Percentiles rank a stretch among this genome's conserved stretches.
Evolutionary conservation across 2,113 vertebrate genomes (phyloP).

Genomic region (Poecile atricapillus): DNA sequence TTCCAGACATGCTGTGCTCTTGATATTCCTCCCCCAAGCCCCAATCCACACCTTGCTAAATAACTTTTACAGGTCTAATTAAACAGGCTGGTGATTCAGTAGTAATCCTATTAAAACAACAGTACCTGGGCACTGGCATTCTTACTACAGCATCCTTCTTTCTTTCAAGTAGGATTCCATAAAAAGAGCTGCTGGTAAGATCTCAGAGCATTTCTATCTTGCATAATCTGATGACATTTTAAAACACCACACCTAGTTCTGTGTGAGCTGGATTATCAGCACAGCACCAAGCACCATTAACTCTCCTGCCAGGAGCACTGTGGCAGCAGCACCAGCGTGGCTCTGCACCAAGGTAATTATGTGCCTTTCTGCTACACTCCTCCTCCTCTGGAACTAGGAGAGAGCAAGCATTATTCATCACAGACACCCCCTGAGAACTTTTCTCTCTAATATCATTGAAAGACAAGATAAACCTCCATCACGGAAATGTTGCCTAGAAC

Average conservation of each 20-base stretch:
- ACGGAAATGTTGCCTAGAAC: neutral
- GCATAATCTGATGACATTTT: neutral
- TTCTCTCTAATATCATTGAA: neutral
- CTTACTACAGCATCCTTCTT: neutral
- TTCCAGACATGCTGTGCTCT: slow-evolving; percentile 41
- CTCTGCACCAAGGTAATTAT: neutral
- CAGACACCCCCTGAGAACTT: neutral
- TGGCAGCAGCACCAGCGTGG: neutral
- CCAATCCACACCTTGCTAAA: slow-evolving; percentile 42
- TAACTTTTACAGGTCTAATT: slow-evolving; percentile 51
- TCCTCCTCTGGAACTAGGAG: neutral
- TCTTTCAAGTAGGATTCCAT: neutral
- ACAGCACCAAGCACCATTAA: neutral
- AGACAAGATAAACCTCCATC: neutral
- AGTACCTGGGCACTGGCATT: neutral
- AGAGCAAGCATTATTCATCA: neutral
- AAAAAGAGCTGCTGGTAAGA: neutral
- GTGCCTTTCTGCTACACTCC: neutral
- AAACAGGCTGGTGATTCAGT: slow-evolving; percentile 46
- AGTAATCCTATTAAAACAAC: slow-evolving; percentile 36
- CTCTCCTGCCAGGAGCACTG: neutral
- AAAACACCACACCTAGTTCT: neutral
- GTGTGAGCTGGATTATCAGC: neutral
- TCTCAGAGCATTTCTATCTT: neutral
- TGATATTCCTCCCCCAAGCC: slow-evolving; percentile 34